phyloP scores from a whole-genome alignment of 2,888 invertebrate species.

The Erebia aethiops region DNA sequence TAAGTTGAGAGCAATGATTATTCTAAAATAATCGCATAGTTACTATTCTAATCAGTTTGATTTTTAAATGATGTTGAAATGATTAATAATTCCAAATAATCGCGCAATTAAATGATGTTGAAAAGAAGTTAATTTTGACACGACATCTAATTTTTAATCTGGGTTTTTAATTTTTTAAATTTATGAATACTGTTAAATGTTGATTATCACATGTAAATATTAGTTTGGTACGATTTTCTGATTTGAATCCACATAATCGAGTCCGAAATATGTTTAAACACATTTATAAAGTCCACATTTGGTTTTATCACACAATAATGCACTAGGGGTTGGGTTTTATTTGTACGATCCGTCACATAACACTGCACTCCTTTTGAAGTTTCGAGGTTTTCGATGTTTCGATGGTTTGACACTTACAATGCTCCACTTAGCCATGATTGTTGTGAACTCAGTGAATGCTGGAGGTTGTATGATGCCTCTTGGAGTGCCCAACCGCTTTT shows the following conservation, averaged over 20 bases:
- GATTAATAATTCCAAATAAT: too few species aligned
- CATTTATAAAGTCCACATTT: conserved; percentile 2
- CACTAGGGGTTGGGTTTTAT: background rate
- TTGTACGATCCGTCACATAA: conserved; percentile 30
- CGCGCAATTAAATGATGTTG: too few species aligned
- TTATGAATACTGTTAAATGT: background rate
- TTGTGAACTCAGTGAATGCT: conserved; percentile 57
- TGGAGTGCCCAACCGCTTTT: conserved; percentile 59
- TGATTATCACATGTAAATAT: background rate
- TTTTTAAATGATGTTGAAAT: too few species aligned
- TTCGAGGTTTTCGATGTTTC: background rate
- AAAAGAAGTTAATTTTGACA: background rate
- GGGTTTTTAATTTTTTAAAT: background rate
- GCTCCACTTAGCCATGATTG: conserved; percentile 74
- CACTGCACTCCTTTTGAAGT: conserved; percentile 69
- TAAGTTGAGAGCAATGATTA: background rate
- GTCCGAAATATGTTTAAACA: background rate
- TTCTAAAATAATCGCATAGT: background rate
- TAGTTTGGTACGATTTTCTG: background rate
- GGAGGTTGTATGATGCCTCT: conserved; percentile 66
- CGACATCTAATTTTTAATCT: background rate
- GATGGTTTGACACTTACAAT: conserved; percentile 65
- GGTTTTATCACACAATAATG: conserved; percentile 6
- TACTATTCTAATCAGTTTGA: background rate
- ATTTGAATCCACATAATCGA: conserved; percentile 4